Evolutionary conservation across 2,888 invertebrate genomes (phyloP), one percentile per base, ranked within the genome.

Genomic region (Halictus ligatus): DNA sequence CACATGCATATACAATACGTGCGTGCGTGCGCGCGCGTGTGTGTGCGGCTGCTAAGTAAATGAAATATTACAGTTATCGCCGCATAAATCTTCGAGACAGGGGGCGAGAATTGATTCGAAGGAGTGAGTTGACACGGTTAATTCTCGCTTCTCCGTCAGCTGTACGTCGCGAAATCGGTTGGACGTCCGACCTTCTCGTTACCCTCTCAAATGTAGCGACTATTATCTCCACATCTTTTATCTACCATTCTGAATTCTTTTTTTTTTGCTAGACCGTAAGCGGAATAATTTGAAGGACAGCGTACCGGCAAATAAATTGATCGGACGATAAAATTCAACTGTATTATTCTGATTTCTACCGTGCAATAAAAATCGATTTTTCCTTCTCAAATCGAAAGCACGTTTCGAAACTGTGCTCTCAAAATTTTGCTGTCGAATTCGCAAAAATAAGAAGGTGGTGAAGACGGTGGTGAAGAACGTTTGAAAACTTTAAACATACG

Each of bases 41-140:
- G 29, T 15, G 15, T 13, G 46, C 54, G 64, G 15, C 54, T 15
- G 54, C 46, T 25, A 75, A 78, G 35, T 69, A 74, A 78, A 64
- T 58, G 67, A 64, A 75, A 75, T 48, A 71, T 75, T 82, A 82
- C 58, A 58, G 82, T 71, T 71, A 82, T 77, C 77, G 21, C 10
- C 46, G 12, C 46, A 75, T 71, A 74, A 64, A 75, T 64, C 84
- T 83, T 75, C 43, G 29, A 71, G 58, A 72, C 72, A 64, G 54
- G 46, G 69, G 58, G 46, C 83, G 60, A 71, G 72, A 84, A 83
- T 83, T 74, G 84, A 78, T 75, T 84, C 78, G 46, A 35, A 79
- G 84, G 74, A 71, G 64, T 21, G 43, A 78, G 46, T 67, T 76
- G 79, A 85, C 85, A 75, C 72, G 75, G 74, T 84, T 71, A 75